Evolutionary conservation across 2,113 vertebrate genomes (phyloP), one percentile per base, ranked within the genome.

Genomic region (Parus major): DNA sequence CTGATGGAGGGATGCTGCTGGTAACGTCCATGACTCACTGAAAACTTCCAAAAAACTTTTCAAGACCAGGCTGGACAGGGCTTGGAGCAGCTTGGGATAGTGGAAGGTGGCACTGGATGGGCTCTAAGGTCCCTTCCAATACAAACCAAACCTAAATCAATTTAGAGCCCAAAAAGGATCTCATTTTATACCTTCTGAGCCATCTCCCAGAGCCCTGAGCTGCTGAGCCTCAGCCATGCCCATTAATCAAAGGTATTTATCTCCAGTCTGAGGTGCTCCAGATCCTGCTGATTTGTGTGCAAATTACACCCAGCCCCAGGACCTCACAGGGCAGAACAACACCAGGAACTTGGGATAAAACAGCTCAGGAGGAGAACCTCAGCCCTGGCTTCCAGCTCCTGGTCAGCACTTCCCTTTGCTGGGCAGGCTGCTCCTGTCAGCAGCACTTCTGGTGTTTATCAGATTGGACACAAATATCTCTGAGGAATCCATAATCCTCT

Each of bases 41-140:
- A 72, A 46, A 63, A 17, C 33, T 36, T 36, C 22, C 63, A 31
- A 39, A 46, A 46, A 27, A 4, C 17, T 57, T 68, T 25, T 2
- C 28, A 11, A 68, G 31, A n/a, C 5, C 53, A 47, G 23, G 42
- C 0, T 69, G 71, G 31, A 59, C 0, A 0, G 29, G 46, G 69
- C 22, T 2, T 27, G 50, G 63, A 39, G 39, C 21, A 60, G 16
- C 35, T 33, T n/a, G 56, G 66, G 47, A 4, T 3, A 9, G 56
- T 13, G 42, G 27, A 4, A 81, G 41, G 10, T 41, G 64, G 19
- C 7, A 12, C 19, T 41, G 66, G 56, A 0, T 20, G 66, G 21
- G 56, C 0, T 82, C 36, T 53, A 4, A 53, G 52, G 25, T 31
- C 24, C 16, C 11, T 65, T 57, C 23, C 6, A 10, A 29, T 9